Evolutionary conservation across 2,888 invertebrate genomes (phyloP).

Genomic region (Drosophila hamatofila): DNA sequence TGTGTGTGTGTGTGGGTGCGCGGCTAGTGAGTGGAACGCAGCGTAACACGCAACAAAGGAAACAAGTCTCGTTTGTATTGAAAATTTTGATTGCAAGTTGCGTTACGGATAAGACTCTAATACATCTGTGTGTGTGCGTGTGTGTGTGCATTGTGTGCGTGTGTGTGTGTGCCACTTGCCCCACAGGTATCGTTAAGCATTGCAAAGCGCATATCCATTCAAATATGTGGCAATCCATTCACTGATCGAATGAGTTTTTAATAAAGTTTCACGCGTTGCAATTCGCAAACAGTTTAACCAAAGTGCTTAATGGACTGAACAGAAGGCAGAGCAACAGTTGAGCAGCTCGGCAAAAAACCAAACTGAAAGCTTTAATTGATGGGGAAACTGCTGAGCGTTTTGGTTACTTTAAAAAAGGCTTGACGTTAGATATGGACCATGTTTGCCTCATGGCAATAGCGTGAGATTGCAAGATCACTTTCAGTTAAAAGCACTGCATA

Average conservation of each 20-base stretch:
- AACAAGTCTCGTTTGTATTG: conserved; percentile 62
- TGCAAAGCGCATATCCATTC: conserved; percentile 26
- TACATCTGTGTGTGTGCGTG: not conserved
- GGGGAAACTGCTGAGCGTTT: not conserved
- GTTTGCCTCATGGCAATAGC: not conserved
- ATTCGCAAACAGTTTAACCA: conserved; percentile 8
- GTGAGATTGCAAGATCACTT: not conserved
- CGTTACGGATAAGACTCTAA: conserved; percentile 44
- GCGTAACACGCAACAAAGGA: conserved; percentile 57
- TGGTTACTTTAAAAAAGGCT: not conserved
- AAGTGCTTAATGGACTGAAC: conserved; percentile 5
- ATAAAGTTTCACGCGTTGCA: conserved; percentile 13
- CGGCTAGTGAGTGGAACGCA: conserved; percentile 30
- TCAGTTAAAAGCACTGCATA: not conserved
- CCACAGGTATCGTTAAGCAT: conserved; percentile 39
- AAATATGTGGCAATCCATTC: conserved; percentile 33
- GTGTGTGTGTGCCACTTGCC: not conserved
- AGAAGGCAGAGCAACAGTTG: not conserved
- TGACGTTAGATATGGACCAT: too few species aligned
- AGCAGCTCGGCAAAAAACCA: not conserved
- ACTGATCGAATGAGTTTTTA: conserved; percentile 18
- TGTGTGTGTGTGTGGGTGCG: conserved; percentile 5
- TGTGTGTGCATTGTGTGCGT: not conserved
- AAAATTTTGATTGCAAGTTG: conserved; percentile 61
- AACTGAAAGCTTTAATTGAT: not conserved